Percentiles rank a stretch among this genome's conserved stretches.
These are phyloP conservation scores for Eumerus sabulonum DNA, from an alignment of 2,888 invertebrate genomes.

Conservation along the genomic window DNA sequence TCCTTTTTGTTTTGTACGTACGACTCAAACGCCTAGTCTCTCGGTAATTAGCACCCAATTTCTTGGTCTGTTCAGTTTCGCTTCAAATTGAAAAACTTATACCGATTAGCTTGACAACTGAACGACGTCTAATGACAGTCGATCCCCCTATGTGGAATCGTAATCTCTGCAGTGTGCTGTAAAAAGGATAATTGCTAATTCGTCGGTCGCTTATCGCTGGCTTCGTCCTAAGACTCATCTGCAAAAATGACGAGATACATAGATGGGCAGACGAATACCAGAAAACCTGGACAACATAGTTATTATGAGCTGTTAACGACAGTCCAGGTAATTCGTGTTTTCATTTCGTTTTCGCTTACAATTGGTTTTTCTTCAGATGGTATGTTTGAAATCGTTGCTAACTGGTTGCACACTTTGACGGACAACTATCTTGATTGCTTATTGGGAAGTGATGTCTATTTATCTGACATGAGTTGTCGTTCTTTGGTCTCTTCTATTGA, in stretches of 20 bases:
- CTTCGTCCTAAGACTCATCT: too few species aligned
- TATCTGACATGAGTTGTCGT: too few species aligned
- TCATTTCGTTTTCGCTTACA: too few species aligned
- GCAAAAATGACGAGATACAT: background rate
- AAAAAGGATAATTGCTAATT: slow-evolving; percentile 2
- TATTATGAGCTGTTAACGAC: too few species aligned
- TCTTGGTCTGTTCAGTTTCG: background rate
- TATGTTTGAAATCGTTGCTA: too few species aligned
- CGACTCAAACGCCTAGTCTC: slow-evolving; percentile 23
- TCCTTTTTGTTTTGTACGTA: too few species aligned
- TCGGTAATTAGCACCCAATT: slow-evolving; percentile 62
- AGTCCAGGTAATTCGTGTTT: too few species aligned
- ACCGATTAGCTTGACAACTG: slow-evolving; percentile 57
- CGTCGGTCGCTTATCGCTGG: background rate
- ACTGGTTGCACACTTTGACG: too few species aligned
- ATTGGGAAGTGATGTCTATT: too few species aligned
- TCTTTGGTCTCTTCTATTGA: too few species aligned
- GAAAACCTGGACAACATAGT: background rate
- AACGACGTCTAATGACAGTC: slow-evolving; percentile 64
- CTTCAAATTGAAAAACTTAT: slow-evolving; percentile 43
- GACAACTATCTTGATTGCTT: too few species aligned
- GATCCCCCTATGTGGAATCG: slow-evolving; percentile 27
- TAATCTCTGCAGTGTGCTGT: background rate
- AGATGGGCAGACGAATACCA: background rate
- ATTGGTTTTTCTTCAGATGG: too few species aligned